Percentiles rank a stretch among this genome's conserved stretches.
phyloP scores from a whole-genome alignment of 2,797 vertebrate species.

The Labeo calbasu region DNA sequence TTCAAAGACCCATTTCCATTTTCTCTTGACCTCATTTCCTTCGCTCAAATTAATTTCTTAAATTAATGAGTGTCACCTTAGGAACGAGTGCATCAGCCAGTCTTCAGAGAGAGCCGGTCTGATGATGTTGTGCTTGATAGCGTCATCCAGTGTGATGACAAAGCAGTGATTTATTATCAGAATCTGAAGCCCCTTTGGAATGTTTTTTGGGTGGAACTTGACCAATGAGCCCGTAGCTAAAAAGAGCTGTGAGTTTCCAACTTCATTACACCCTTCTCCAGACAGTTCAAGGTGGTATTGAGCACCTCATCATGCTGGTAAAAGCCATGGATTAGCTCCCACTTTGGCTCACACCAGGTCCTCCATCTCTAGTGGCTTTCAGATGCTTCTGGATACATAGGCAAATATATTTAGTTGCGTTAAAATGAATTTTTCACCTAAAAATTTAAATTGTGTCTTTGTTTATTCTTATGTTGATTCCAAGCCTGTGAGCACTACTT shows the following conservation, averaged over 20 bases:
- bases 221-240: neutral
- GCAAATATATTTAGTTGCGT: conserved; percentile 16
- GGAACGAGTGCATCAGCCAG: conserved; percentile 63
- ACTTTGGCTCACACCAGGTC: conserved; percentile 45
- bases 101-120: conserved; percentile 2
- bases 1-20: conserved; percentile 56
- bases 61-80: conserved; percentile 75
- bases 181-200: neutral
- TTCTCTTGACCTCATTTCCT: conserved; percentile 73
- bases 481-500: neutral
- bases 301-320: conserved; percentile 14
- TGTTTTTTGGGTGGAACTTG: neutral
- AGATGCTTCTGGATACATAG: conserved; percentile 18
- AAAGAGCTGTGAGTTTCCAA: conserved; percentile 23
- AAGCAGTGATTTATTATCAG: neutral
- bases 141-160: neutral
- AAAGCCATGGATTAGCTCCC: conserved; percentile 56
- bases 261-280: conserved; percentile 40
- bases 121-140: neutral
- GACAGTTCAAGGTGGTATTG: conserved; percentile 34
- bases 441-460: neutral
- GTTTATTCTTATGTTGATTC: neutral
- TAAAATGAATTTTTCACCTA: neutral
- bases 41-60: conserved; percentile 79
- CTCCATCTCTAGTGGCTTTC: conserved; percentile 34